Conservation (phyloP, 1,140 invertebrate species). For the Steinernema khuongi region DNA sequence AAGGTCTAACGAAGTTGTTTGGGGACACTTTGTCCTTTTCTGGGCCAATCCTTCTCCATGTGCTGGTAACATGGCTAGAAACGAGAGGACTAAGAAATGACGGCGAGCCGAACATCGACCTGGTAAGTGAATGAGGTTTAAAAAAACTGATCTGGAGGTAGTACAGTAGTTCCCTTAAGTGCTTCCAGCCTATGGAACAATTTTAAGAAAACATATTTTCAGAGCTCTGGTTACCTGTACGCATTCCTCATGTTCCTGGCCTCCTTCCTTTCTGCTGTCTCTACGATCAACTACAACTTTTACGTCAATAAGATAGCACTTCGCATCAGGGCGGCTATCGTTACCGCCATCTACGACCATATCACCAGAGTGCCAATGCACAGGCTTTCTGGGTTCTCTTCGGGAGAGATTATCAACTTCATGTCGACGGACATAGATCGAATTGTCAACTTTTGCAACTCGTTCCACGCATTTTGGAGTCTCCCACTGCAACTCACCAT, state of each 20-base stretch:
- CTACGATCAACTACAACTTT: constrained; percentile 82
- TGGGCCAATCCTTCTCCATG: constrained; percentile 79
- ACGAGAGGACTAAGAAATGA: constrained; percentile 66
- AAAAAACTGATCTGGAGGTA: constrained; percentile 60
- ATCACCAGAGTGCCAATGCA: constrained; percentile 63
- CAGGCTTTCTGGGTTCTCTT: constrained; percentile 38
- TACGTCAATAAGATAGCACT: constrained; percentile 72
- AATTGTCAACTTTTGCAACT: constrained; percentile 87
- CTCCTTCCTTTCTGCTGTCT: constrained; percentile 68
- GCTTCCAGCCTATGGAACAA: constrained; percentile 20
- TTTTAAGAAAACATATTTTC: constrained; percentile 31
- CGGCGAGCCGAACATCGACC: constrained; percentile 69
- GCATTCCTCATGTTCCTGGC: constrained; percentile 53
- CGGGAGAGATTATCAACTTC: constrained; percentile 73
- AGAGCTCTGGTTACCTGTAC: constrained; percentile 20
- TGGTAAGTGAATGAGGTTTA: constrained; percentile 63
- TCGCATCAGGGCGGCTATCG: constrained; percentile 67
- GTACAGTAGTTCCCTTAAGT: too few species aligned
- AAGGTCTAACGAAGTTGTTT: constrained; percentile 79
- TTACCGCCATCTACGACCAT: constrained; percentile 80
- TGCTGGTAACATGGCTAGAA: constrained; percentile 71
- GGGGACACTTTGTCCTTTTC: constrained; percentile 77
- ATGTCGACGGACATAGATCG: constrained; percentile 92
- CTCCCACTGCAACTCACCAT: constrained; percentile 75
- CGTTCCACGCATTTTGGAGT: constrained; percentile 93